Conservation (phyloP, 2,888 invertebrate genomes). For the Seira ritae region DNA sequence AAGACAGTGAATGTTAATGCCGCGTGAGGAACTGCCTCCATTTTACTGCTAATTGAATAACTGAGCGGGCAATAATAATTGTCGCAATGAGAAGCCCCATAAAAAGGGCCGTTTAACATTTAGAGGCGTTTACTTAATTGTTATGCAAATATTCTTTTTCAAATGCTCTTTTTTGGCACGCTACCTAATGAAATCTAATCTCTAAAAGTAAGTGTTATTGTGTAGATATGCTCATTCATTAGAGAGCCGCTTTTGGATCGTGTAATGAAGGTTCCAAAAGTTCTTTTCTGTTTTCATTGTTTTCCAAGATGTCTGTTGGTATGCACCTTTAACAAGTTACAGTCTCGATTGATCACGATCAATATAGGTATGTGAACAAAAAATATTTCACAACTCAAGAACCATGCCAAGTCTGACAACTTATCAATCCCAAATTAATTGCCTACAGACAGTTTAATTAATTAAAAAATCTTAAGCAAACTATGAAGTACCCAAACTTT, state of each 20-base stretch:
- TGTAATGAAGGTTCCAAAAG: too few species aligned
- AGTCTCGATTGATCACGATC: not conserved
- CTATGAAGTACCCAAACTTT: not conserved
- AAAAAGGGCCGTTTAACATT: too few species aligned
- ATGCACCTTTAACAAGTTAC: not conserved
- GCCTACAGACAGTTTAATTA: slow-evolving; percentile 40
- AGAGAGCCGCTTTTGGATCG: too few species aligned
- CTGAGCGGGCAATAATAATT: slow-evolving; percentile 42
- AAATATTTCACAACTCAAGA: slow-evolving; percentile 44
- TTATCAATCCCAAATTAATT: slow-evolving; percentile 34
- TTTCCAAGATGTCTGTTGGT: not conserved
- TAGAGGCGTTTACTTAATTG: slow-evolving; percentile 43
- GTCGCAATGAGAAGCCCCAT: too few species aligned
- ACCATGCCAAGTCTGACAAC: slow-evolving; percentile 40
- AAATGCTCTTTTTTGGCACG: too few species aligned
- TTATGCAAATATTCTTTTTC: slow-evolving; percentile 41
- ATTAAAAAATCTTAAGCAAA: slow-evolving; percentile 17
- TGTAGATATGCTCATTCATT: too few species aligned
- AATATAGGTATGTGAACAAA: too few species aligned
- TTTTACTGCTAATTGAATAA: slow-evolving; percentile 32
- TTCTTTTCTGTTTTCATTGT: slow-evolving; percentile 15
- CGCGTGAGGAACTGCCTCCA: too few species aligned
- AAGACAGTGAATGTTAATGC: too few species aligned
- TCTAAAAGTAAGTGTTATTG: slow-evolving; percentile 44
- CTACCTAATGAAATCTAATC: not conserved